Conservation (phyloP, 2,797 vertebrate genomes). For the Cirrhinus molitorella region DNA sequence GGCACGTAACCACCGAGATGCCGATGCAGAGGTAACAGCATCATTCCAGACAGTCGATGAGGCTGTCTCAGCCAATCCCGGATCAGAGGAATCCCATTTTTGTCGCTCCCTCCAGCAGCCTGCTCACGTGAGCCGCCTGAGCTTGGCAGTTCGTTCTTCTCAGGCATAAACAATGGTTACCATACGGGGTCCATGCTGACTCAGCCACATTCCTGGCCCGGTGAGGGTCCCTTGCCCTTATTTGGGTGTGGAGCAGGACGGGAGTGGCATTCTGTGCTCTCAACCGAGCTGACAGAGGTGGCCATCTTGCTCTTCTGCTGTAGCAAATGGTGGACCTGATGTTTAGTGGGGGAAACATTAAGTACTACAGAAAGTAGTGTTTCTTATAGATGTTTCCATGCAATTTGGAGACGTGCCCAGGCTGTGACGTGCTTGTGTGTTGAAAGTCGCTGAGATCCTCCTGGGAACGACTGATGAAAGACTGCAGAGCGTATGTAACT, state of each 20-base stretch:
- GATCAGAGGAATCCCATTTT: slow-evolving; percentile 39
- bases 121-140: slow-evolving; percentile 55
- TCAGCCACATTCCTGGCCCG: slow-evolving; percentile 62
- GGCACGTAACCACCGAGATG: slow-evolving; percentile 41
- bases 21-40: neutral
- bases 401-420: slow-evolving; percentile 50
- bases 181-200: slow-evolving; percentile 56
- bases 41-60: neutral
- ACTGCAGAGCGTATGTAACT: slow-evolving; percentile 47
- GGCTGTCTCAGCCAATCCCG: slow-evolving; percentile 22
- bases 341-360: neutral
- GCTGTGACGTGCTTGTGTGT: slow-evolving; percentile 56
- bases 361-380: slow-evolving; percentile 4
- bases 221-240: slow-evolving; percentile 64
- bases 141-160: slow-evolving; percentile 53
- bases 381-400: slow-evolving; percentile 43
- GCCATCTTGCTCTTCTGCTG: slow-evolving; percentile 30
- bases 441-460: slow-evolving; percentile 55
- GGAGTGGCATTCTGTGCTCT: slow-evolving; percentile 22
- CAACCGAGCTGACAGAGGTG: slow-evolving; percentile 16
- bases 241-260: slow-evolving; percentile 57
- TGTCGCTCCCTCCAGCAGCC: slow-evolving; percentile 1
- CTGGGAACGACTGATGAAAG: slow-evolving; percentile 44
- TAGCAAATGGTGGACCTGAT: neutral
- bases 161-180: slow-evolving; percentile 64